Conservation (phyloP, 2,797 vertebrate genomes). For the Siniperca obscura region DNA sequence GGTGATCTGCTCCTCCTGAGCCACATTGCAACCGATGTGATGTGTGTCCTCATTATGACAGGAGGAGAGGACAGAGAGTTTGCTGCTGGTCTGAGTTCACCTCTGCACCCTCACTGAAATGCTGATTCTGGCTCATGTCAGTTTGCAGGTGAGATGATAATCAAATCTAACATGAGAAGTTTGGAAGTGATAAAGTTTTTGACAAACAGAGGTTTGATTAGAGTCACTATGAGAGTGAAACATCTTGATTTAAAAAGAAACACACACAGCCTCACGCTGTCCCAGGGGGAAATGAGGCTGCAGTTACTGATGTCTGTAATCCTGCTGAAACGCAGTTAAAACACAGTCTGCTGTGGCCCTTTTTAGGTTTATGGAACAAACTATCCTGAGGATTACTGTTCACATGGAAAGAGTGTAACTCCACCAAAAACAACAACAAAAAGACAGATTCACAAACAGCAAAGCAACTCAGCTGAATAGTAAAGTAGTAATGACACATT, state of each 20-base stretch:
- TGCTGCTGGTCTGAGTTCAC: slow-evolving; percentile 34
- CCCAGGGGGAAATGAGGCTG: slow-evolving; percentile 45
- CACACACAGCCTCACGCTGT: not conserved
- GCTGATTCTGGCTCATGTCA: slow-evolving; percentile 29
- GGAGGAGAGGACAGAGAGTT: slow-evolving; percentile 35
- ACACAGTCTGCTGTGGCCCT: slow-evolving; percentile 57
- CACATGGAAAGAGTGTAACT: slow-evolving; percentile 29
- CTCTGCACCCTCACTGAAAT: slow-evolving; percentile 13
- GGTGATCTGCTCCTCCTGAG: slow-evolving; percentile 68
- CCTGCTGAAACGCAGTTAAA: slow-evolving; percentile 64
- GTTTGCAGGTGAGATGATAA: slow-evolving; percentile 29
- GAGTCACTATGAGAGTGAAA: not conserved
- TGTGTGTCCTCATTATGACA: slow-evolving; percentile 64
- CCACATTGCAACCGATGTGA: slow-evolving; percentile 50
- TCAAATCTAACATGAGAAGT: slow-evolving; percentile 4
- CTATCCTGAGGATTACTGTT: slow-evolving; percentile 67
- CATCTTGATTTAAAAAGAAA: slow-evolving; percentile 4
- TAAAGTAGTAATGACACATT: not conserved
- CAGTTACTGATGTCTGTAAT: slow-evolving; percentile 58
- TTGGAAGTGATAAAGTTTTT: not conserved
- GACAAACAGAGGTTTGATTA: slow-evolving; percentile 12
- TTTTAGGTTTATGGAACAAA: slow-evolving; percentile 79
- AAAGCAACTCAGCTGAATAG: slow-evolving; percentile 1
- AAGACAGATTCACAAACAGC: not conserved
- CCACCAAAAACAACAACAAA: slow-evolving; percentile 37